These are phyloP conservation scores for Centrocercus urophasianus DNA, from an alignment of 2,113 vertebrate genomes.

Conservation along the genomic window DNA sequence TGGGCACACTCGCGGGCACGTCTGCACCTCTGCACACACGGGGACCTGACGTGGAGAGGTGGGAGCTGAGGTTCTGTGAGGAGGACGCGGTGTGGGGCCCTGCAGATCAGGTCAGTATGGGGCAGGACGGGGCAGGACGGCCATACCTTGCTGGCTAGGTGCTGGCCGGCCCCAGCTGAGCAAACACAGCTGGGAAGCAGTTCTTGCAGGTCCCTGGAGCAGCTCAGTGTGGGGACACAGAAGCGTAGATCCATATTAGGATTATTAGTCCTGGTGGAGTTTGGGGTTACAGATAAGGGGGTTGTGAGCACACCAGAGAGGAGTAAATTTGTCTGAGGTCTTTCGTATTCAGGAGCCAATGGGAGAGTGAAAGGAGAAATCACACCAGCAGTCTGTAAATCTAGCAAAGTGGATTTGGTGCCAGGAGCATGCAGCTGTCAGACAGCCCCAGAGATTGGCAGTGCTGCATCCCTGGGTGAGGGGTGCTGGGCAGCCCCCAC, in stretches of 20 bases:
- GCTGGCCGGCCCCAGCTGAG: background rate
- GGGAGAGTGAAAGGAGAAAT: background rate
- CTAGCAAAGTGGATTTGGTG: background rate
- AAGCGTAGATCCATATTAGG: background rate
- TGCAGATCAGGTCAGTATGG: constrained; percentile 25
- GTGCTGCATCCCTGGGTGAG: background rate
- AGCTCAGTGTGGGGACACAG: background rate
- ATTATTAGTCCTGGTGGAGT: fast-evolving
- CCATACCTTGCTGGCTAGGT: background rate
- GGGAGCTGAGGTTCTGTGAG: background rate
- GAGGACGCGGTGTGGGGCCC: background rate
- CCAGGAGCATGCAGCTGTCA: background rate
- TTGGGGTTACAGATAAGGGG: fast-evolving
- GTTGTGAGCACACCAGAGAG: fast-evolving
- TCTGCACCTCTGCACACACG: background rate
- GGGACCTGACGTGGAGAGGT: background rate
- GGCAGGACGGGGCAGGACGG: background rate
- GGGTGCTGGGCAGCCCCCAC: background rate
- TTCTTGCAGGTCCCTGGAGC: background rate
- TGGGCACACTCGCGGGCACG: background rate
- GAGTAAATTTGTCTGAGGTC: fast-evolving
- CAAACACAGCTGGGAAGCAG: background rate
- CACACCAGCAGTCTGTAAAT: fast-evolving
- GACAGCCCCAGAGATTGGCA: background rate
- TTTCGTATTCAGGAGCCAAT: background rate